A percentile compares a stretch with the other conserved stretches of the same genome.
Conservation (phyloP, 2,888 invertebrate genomes). For the Cosmorhoe ocellata region DNA sequence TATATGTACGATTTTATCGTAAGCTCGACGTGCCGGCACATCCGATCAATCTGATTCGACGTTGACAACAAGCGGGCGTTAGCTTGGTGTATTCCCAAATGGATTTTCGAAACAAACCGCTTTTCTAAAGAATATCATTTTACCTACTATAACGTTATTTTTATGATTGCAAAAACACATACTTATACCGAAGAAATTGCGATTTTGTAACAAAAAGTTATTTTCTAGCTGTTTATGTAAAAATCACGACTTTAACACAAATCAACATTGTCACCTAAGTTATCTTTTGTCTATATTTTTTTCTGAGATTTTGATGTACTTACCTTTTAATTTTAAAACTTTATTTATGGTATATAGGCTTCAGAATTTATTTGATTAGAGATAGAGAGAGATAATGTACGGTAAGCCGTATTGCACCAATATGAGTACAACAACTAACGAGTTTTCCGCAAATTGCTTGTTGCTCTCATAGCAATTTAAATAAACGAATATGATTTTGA, state of each 20-base stretch:
- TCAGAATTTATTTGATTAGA: too few relatives aligned
- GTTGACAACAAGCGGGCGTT: conserved; percentile 52
- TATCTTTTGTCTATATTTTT: conserved; percentile 2
- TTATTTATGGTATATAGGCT: too few relatives aligned
- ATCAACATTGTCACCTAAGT: conserved; percentile 26
- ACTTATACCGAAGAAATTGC: too few relatives aligned
- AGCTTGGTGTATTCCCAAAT: conserved; percentile 58
- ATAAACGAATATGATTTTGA: conserved; percentile 19
- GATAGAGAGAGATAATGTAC: too few relatives aligned
- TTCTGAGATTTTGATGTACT: too few relatives aligned
- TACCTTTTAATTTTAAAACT: too few relatives aligned
- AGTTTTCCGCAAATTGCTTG: conserved; percentile 3
- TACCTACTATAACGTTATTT: too few relatives aligned
- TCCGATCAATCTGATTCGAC: conserved; percentile 60
- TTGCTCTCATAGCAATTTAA: conserved; percentile 10
- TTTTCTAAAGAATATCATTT: too few relatives aligned
- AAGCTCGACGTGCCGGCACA: conserved; percentile 39
- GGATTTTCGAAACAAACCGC: conserved; percentile 64
- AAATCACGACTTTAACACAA: conserved; percentile 30
- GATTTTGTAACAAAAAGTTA: conserved; percentile 7
- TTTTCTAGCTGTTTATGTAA: conserved; percentile 22
- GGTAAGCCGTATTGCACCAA: too few relatives aligned
- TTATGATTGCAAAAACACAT: too few relatives aligned
- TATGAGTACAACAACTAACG: too few relatives aligned
- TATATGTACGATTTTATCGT: conserved; percentile 22